phyloP scores from a whole-genome alignment of 2,888 invertebrate species.

The Melanostoma mellinum region DNA sequence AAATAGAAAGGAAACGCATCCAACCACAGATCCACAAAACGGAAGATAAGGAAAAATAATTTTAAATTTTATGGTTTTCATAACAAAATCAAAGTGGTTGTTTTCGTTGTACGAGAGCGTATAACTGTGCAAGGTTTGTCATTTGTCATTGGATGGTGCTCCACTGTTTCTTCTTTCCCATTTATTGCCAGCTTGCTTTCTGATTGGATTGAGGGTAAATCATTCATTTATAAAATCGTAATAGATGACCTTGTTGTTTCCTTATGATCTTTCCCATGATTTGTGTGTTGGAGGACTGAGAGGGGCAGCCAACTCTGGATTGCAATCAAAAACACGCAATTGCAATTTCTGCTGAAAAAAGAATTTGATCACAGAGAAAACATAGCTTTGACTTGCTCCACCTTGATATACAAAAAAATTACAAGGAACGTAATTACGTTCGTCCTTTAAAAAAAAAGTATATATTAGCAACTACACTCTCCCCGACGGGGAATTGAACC shows the following conservation, averaged over 20 bases:
- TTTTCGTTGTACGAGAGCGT: not conserved
- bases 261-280: conserved; percentile 42
- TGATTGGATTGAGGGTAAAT: conserved; percentile 15
- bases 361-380: too few species aligned
- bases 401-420: too few species aligned
- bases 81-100: conserved; percentile 51
- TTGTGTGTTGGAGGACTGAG: too few species aligned
- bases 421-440: too few species aligned
- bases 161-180: not conserved
- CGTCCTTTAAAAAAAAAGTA: too few species aligned
- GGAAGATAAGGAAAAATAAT: conserved; percentile 56
- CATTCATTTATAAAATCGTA: conserved; percentile 10
- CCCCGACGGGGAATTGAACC: conserved; percentile 73
- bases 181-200: conserved; percentile 26
- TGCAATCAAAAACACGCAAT: conserved; percentile 9
- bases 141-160: conserved; percentile 40
- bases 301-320: too few species aligned
- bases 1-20: conserved; percentile 14
- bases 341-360: not conserved
- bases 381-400: too few species aligned
- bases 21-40: conserved; percentile 34
- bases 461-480: not conserved
- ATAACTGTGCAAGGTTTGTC: conserved; percentile 22
- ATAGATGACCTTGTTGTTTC: conserved; percentile 46
- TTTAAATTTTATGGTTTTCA: conserved; percentile 57